These are phyloP conservation scores for Nasua narica DNA, from an alignment of 2,797 vertebrate genomes.

Conservation along the genomic window DNA sequence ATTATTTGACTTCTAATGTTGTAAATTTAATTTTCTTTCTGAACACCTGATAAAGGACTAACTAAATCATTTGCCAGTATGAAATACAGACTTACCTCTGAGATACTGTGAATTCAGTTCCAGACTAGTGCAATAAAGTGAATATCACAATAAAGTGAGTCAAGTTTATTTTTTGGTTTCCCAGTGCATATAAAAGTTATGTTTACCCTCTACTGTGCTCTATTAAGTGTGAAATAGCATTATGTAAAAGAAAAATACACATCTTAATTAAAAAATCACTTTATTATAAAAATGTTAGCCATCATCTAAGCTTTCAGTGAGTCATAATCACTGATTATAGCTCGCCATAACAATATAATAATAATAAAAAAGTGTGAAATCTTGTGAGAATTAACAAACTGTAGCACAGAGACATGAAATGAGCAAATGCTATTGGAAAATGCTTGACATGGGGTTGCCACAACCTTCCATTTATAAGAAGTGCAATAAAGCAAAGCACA, in stretches of 20 bases:
- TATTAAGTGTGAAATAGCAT: not conserved
- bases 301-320: not conserved
- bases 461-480: not conserved
- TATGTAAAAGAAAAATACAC: not conserved
- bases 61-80: slow-evolving; percentile 55
- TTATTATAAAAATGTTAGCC: not conserved
- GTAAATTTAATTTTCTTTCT: slow-evolving; percentile 67
- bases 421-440: not conserved
- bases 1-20: slow-evolving; percentile 43
- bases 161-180: not conserved
- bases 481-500: not conserved
- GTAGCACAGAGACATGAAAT: not conserved
- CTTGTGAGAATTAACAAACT: not conserved
- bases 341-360: not conserved
- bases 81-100: not conserved
- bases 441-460: not conserved
- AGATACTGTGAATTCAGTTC: not conserved
- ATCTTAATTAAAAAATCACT: not conserved
- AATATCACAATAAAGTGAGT: not conserved
- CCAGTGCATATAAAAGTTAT: not conserved
- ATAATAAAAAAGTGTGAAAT: not conserved
- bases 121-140: not conserved
- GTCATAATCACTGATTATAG: not conserved
- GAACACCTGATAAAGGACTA: slow-evolving; percentile 64
- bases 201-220: not conserved